phyloP scores from a whole-genome alignment of 1,140 invertebrate species.

The Venustaconcha ellipsiformis region DNA sequence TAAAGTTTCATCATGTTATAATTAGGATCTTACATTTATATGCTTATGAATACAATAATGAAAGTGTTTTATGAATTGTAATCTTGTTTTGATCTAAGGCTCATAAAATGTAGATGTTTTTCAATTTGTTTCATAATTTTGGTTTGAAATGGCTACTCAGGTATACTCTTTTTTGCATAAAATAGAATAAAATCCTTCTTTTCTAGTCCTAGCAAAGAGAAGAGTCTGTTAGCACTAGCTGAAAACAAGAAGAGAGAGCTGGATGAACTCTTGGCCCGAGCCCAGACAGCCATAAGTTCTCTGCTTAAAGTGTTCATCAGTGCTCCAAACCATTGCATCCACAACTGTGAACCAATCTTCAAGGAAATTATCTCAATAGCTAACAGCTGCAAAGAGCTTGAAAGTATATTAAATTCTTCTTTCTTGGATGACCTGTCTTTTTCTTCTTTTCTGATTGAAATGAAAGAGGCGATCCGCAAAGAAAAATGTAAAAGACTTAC shows the following conservation, averaged over 20 bases:
- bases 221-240: neutral
- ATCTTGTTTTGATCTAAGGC: too few relatives aligned
- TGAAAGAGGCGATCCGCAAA: constrained; percentile 41
- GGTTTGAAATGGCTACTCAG: too few relatives aligned
- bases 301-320: constrained; percentile 43
- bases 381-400: constrained; percentile 59
- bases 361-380: constrained; percentile 56
- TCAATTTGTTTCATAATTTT: too few relatives aligned
- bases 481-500: constrained; percentile 52
- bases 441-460: constrained; percentile 39
- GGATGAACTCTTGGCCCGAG: constrained; percentile 39
- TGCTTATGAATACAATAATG: too few relatives aligned
- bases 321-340: constrained; percentile 18
- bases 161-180: too few relatives aligned
- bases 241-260: constrained; percentile 48
- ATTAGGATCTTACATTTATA: too few relatives aligned
- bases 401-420: constrained; percentile 70
- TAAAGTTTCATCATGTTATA: too few relatives aligned
- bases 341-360: constrained; percentile 26
- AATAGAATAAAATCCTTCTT: too few relatives aligned
- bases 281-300: constrained; percentile 37
- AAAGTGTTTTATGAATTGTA: too few relatives aligned
- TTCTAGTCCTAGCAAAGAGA: too few relatives aligned
- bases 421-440: constrained; percentile 54
- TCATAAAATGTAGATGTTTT: too few relatives aligned